Conservation (phyloP, 2,888 invertebrate genomes). For the Cacoxenus indagator region DNA sequence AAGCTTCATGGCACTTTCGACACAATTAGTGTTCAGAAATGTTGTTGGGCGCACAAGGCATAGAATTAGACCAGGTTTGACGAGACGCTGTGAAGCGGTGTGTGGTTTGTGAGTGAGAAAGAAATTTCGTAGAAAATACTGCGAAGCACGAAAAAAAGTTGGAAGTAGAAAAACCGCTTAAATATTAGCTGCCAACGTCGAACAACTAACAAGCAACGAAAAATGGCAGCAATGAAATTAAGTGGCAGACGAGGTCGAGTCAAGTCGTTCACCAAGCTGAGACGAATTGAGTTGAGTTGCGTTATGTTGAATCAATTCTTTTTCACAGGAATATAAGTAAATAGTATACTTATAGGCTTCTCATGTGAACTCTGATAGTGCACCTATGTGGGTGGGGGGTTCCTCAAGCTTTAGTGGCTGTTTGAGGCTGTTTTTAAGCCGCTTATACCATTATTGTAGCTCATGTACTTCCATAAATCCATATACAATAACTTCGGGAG, state of each 20-base stretch:
- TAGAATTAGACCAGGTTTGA: too few relatives aligned
- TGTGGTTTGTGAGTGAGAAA: too few relatives aligned
- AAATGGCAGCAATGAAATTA: background rate
- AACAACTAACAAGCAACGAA: background rate
- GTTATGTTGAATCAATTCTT: background rate
- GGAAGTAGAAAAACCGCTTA: constrained; percentile 6
- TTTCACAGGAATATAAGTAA: background rate
- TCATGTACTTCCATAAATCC: too few relatives aligned
- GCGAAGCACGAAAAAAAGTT: background rate
- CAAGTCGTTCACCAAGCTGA: background rate
- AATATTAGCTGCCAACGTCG: constrained; percentile 10
- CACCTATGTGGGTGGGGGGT: too few relatives aligned
- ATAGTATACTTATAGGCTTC: constrained; percentile 7
- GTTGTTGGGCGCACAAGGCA: too few relatives aligned
- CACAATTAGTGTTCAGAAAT: constrained; percentile 17
- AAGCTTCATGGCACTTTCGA: constrained; percentile 19
- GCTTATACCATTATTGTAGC: too few relatives aligned
- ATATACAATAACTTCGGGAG: too few relatives aligned
- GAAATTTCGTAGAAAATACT: too few relatives aligned
- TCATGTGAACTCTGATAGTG: background rate
- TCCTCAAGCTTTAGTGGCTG: too few relatives aligned
- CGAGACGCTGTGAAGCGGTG: too few relatives aligned
- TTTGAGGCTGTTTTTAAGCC: too few relatives aligned
- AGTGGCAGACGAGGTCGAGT: background rate
- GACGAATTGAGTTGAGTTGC: background rate